Percentiles rank a stretch among this genome's conserved stretches.
Conservation (phyloP, 2,888 invertebrate species). For the Sarcophaga rosellei region DNA sequence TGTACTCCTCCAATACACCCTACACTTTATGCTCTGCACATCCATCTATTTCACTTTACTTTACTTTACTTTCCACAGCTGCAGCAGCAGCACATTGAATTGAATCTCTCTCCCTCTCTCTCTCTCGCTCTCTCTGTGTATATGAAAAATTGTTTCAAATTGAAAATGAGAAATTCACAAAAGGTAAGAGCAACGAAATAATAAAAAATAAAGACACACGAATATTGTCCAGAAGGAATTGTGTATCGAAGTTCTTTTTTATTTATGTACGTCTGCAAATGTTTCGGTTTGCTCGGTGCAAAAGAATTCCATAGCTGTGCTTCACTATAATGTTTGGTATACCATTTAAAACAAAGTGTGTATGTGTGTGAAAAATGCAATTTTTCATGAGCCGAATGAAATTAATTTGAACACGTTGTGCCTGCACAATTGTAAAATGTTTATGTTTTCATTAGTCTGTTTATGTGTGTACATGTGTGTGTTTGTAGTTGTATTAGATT, state of each 20-base stretch:
- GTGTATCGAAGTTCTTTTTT: background rate
- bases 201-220: background rate
- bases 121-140: background rate
- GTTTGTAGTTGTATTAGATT: background rate
- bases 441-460: background rate
- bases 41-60: background rate
- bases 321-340: background rate
- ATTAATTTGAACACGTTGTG: background rate
- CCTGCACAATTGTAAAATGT: background rate
- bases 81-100: background rate
- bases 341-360: background rate
- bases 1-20: background rate
- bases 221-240: background rate
- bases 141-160: background rate
- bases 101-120: too few species aligned
- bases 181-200: background rate
- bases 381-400: background rate
- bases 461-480: background rate
- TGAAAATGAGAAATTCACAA: background rate
- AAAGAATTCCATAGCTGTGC: background rate
- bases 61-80: background rate
- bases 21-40: background rate
- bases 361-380: background rate
- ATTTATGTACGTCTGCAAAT: background rate
- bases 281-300: background rate